Evolutionary conservation across 2,113 vertebrate genomes (phyloP).

Genomic region (Zosterops borbonicus): DNA sequence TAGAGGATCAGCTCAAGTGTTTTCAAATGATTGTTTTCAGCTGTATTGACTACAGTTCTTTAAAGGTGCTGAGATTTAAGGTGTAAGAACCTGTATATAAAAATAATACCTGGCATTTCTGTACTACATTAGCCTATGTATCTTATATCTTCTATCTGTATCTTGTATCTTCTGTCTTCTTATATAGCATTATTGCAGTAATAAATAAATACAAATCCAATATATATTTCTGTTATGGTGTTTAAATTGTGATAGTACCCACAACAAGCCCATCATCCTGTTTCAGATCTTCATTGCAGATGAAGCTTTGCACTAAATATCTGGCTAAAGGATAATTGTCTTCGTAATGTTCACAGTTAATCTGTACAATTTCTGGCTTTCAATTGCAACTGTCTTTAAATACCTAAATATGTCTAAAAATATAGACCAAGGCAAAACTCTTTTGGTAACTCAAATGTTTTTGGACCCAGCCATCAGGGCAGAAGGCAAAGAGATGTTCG

Average conservation of each 20-base stretch:
- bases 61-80: not conserved
- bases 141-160: too few species aligned
- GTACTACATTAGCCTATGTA: not conserved
- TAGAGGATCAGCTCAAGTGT: not conserved
- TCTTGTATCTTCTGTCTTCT: not conserved
- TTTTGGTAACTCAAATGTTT: not conserved
- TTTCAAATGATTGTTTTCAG: not conserved
- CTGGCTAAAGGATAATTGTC: not conserved
- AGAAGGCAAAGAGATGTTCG: not conserved
- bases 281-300: not conserved
- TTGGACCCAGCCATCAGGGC: not conserved
- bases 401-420: not conserved
- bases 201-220: not conserved
- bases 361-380: not conserved
- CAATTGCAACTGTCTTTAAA: not conserved
- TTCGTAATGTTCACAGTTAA: not conserved
- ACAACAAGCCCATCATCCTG: not conserved
- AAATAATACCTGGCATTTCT: not conserved
- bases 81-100: not conserved
- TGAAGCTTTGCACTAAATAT: not conserved
- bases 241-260: not conserved
- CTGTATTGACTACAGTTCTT: not conserved
- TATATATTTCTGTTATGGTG: not conserved
- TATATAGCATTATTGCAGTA: not conserved
- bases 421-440: not conserved